phyloP scores from a whole-genome alignment of 2,888 invertebrate species.

The Hyalella azteca region DNA sequence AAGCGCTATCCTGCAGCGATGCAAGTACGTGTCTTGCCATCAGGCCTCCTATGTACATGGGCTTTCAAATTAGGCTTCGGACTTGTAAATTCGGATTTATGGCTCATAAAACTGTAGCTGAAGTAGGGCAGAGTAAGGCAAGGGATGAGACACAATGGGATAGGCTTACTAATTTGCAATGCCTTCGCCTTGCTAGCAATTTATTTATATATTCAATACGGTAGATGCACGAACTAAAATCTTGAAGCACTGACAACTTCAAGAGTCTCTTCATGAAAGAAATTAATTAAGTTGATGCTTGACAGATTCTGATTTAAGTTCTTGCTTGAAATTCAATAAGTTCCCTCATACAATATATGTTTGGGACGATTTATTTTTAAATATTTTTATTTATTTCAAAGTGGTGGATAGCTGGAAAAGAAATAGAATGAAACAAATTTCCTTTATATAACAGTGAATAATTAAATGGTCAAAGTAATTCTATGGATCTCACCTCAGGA shows the following conservation, averaged over 20 bases:
- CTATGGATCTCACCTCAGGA: no score
- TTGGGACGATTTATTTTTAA: no score
- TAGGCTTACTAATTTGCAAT: conserved; percentile 27
- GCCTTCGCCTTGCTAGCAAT: not conserved
- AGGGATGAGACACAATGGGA: conserved; percentile 7
- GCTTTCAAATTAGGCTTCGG: conserved; percentile 36
- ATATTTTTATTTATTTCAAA: no score
- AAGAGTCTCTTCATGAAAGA: no score
- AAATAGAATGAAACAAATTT: no score
- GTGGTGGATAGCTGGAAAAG: no score
- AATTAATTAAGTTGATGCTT: no score
- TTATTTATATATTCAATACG: not conserved
- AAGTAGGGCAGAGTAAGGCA: conserved; percentile 22
- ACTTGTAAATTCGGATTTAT: conserved; percentile 35
- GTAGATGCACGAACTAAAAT: not conserved
- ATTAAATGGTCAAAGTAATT: no score
- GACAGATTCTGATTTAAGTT: no score
- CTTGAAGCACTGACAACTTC: not conserved
- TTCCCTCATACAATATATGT: no score
- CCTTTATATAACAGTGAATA: no score
- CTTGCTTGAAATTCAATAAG: no score
- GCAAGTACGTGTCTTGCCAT: conserved; percentile 35
- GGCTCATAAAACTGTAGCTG: conserved; percentile 30
- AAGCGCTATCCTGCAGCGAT: conserved; percentile 5
- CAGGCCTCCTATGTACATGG: conserved; percentile 35